Percentiles rank a stretch among this genome's conserved stretches.
Conservation (phyloP, 2,888 invertebrate genomes). For the Macrophya annulata region DNA sequence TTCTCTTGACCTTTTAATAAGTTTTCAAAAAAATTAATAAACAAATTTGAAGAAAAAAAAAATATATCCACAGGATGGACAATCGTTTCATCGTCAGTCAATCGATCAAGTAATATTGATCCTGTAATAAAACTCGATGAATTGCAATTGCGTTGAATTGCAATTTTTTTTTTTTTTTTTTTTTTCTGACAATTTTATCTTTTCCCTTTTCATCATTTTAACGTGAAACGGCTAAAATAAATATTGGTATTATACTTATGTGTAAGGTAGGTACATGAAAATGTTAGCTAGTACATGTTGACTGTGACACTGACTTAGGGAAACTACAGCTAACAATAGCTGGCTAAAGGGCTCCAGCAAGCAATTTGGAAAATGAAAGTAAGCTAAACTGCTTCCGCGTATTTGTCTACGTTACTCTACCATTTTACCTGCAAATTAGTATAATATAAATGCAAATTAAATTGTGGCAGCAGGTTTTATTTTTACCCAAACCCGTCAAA, state of each 20-base stretch:
- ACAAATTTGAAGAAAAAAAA: not conserved
- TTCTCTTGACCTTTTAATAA: not conserved
- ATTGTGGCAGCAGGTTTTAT: constrained; percentile 58
- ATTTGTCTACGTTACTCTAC: constrained; percentile 62
- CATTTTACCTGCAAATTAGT: constrained; percentile 69
- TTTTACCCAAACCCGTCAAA: constrained; percentile 34
- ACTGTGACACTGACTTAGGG: not conserved
- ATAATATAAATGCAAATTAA: constrained; percentile 75
- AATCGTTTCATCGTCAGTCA: not conserved
- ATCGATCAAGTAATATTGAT: not conserved
- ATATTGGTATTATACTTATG: not conserved
- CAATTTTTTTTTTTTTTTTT: too few relatives aligned
- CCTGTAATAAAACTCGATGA: not conserved
- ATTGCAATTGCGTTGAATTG: too few relatives aligned
- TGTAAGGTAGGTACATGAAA: not conserved
- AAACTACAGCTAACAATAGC: constrained; percentile 16
- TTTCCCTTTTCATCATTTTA: not conserved
- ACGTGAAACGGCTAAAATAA: not conserved
- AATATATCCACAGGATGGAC: not conserved
- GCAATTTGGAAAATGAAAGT: constrained; percentile 73
- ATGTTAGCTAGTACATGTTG: not conserved
- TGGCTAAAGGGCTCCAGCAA: constrained; percentile 27
- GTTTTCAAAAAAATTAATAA: not conserved
- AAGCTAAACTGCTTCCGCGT: constrained; percentile 69
- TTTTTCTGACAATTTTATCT: not conserved